Percentiles rank a stretch among this genome's conserved stretches.
phyloP scores from a whole-genome alignment of 2,113 vertebrate species.

The Pseudolaguvia tuberculata region DNA sequence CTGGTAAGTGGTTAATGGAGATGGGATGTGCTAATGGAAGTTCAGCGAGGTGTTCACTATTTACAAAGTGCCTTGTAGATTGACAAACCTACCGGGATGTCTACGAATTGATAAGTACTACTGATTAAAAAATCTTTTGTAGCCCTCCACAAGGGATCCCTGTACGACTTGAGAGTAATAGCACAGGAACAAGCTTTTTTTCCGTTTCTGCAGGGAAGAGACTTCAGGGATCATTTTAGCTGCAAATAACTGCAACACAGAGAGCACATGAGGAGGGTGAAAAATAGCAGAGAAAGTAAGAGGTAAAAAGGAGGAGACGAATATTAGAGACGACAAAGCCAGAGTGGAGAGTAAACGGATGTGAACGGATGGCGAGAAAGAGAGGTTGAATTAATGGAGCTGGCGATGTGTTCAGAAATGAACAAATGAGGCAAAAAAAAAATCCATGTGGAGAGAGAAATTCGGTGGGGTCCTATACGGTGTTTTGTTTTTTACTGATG shows the following conservation, averaged over 20 bases:
- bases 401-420: not conserved
- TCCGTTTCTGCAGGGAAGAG: slow-evolving; percentile 40
- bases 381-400: slow-evolving; percentile 21
- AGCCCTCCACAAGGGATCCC: slow-evolving; percentile 39
- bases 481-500: too few relatives aligned
- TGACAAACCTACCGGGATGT: slow-evolving; percentile 44
- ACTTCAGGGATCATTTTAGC: slow-evolving; percentile 51
- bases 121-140: slow-evolving; percentile 51
- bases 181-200: slow-evolving; percentile 52
- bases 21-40: slow-evolving; percentile 33
- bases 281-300: slow-evolving; percentile 30
- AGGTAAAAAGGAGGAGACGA: not conserved
- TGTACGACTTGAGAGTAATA: slow-evolving; percentile 53
- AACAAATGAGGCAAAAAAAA: slow-evolving; percentile 37
- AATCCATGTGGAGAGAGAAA: not conserved
- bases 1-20: not conserved
- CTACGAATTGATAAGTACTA: slow-evolving; percentile 41
- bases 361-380: slow-evolving; percentile 5
- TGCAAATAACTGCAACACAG: slow-evolving; percentile 4
- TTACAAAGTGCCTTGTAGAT: slow-evolving; percentile 12
- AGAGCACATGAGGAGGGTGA: slow-evolving; percentile 47
- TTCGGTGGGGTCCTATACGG: too few relatives aligned
- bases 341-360: slow-evolving; percentile 28
- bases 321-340: slow-evolving; percentile 16
- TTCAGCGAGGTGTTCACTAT: slow-evolving; percentile 23